These are phyloP conservation scores for Cinara cedri DNA, from an alignment of 2,888 invertebrate species.

Conservation along the genomic window DNA sequence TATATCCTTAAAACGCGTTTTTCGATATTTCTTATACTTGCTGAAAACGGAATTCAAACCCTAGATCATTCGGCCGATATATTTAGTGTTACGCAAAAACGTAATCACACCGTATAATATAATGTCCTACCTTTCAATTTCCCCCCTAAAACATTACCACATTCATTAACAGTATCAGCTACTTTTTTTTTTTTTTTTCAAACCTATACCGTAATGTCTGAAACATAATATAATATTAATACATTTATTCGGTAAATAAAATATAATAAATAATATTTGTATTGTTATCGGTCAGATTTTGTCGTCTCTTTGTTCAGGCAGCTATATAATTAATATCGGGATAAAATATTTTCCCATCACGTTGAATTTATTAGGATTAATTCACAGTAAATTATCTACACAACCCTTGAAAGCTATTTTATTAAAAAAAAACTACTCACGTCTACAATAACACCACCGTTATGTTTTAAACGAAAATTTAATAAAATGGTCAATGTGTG, in stretches of 20 bases:
- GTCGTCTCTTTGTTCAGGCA: background rate
- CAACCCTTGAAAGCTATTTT: background rate
- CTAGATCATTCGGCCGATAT: too few species aligned
- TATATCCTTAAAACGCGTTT: too few species aligned
- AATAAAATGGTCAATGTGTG: background rate
- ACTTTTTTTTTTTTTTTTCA: background rate
- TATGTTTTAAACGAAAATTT: background rate
- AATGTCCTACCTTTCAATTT: too few species aligned
- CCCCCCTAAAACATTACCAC: too few species aligned
- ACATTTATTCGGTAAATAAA: background rate
- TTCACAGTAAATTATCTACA: background rate
- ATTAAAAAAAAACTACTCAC: too few species aligned
- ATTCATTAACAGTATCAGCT: too few species aligned
- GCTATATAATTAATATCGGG: too few species aligned
- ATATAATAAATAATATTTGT: background rate
- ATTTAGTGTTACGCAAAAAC: too few species aligned
- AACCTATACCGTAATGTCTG: background rate
- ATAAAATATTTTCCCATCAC: background rate
- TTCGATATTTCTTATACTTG: too few species aligned
- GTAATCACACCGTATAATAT: too few species aligned
- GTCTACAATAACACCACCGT: background rate
- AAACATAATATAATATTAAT: too few species aligned
- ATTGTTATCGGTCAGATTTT: slow-evolving; percentile 7
- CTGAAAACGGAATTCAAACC: too few species aligned
- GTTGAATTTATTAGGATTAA: background rate